Conservation (phyloP, 37 sponge, comb jelly and placozoan species). For the Axinella damicornis region DNA sequence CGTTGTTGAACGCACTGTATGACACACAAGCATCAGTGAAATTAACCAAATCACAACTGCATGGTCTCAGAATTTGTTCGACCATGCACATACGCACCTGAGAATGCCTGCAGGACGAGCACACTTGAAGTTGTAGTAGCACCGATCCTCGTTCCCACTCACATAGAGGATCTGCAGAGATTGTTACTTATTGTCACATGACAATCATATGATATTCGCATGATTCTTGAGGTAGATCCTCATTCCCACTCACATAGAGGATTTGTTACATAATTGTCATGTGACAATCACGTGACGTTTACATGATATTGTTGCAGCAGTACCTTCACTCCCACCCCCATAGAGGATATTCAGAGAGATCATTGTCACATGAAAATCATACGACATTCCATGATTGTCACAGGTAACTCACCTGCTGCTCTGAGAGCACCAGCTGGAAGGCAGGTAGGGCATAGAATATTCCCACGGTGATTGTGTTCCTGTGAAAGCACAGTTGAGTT, state of each 20-base stretch:
- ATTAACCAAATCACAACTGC: too few relatives aligned
- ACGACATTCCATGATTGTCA: too few relatives aligned
- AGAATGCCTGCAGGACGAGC: constrained; percentile 77
- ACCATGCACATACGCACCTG: constrained; percentile 17
- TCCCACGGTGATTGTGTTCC: constrained; percentile 74
- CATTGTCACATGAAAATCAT: too few relatives aligned
- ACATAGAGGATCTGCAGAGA: constrained; percentile 33
- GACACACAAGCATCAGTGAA: too few relatives aligned
- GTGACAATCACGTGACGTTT: too few relatives aligned
- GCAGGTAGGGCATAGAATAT: constrained; percentile 87
- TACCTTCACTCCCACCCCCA: background rate
- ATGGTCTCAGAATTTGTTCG: background rate
- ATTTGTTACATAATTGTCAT: too few relatives aligned
- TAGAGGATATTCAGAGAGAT: too few relatives aligned
- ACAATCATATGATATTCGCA: too few relatives aligned
- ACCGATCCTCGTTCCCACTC: constrained; percentile 91
- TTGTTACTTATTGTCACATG: too few relatives aligned
- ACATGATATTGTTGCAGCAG: too few relatives aligned
- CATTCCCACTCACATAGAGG: constrained; percentile 76
- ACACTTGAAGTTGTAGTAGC: constrained; percentile 97
- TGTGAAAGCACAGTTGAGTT: background rate
- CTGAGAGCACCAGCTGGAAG: constrained; percentile 75
- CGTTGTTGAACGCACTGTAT: constrained; percentile 73
- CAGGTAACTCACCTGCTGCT: constrained; percentile 73
- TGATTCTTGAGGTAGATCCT: too few relatives aligned